A percentile compares a stretch with the other conserved stretches of the same genome.
phyloP scores from a whole-genome alignment of 2,797 vertebrate genomes.

The Mormyrus hasselquistii region DNA sequence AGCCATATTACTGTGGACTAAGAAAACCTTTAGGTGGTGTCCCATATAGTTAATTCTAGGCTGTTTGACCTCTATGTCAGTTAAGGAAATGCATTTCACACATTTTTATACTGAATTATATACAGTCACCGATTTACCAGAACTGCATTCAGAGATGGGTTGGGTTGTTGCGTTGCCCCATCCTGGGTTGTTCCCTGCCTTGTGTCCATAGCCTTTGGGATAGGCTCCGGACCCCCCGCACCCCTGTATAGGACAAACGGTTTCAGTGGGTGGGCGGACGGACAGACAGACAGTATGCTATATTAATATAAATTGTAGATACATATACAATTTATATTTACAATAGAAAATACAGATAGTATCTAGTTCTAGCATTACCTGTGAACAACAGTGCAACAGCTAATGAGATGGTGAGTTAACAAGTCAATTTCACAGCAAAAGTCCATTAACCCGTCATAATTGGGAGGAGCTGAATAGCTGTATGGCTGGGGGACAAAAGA shows the following conservation, averaged over 20 bases:
- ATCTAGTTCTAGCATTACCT: neutral
- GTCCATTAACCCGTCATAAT: neutral
- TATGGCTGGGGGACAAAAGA: neutral
- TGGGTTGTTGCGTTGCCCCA: neutral
- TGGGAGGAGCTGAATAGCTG: neutral
- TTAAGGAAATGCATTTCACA: neutral
- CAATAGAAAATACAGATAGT: neutral
- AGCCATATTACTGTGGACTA: neutral
- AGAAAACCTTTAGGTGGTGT: neutral
- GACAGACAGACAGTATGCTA: too few species aligned
- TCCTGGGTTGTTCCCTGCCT: neutral
- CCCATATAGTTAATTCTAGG: neutral
- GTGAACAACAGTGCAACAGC: neutral
- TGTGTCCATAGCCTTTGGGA: neutral
- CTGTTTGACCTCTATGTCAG: neutral
- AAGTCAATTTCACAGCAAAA: neutral
- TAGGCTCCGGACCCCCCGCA: neutral
- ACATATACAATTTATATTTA: neutral
- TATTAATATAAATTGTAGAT: neutral
- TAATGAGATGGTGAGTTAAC: neutral
- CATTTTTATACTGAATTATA: neutral
- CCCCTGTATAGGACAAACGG: neutral
- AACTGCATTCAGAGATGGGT: neutral
- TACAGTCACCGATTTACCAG: neutral
- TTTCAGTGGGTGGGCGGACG: neutral